Evolutionary conservation across 2,113 vertebrate genomes (phyloP), one percentile per base, ranked within the genome.

Genomic region (Apodemus speciosus): DNA sequence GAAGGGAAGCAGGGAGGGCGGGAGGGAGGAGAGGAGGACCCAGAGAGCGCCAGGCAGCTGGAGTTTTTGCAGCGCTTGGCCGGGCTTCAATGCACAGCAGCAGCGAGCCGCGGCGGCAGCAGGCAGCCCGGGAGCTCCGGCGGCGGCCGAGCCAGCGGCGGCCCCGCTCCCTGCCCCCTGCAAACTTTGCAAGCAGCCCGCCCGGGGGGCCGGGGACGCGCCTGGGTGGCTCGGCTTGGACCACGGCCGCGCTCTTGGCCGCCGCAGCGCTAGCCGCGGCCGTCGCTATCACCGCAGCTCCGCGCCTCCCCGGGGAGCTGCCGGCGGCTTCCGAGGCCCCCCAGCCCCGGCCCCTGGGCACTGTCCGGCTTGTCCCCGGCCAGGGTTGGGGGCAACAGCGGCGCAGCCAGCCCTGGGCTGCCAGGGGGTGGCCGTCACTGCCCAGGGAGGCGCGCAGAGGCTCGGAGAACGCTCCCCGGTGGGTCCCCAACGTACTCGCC

Each of bases 21-120:
- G 85, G 83, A 86, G 93, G 95, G 88, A 90, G 96, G 96, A 94
- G 96, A 95, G 96, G 97, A 96, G 97, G 93, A 93, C 96, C 96
- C 96, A 93, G 95, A 73, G 92, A 96, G 94, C 96, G 96, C 97
- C 97, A 97, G 97, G 97, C 96, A 97, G 96, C 96, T 97, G 96
- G 97, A 97, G 96, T 97, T 97, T 97, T 95, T 96, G 97, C 97
- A 97, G 97, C 95, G 97, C 97, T 96, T 95, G 97, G 97, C 97
- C 97, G 96, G 97, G 97, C 97, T 97, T 97, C 97, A 95, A 97
- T 95, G 97, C 97, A 97, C 97, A 97, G 96, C 97, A 94, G 97
- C 96, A 89, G 95, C 94, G 95, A 96, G 97, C 96, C 95, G 95
- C 95, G 95, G 97, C 94, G 96, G 97, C 96, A 97, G 97, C 97